phyloP scores from a whole-genome alignment of 2,888 invertebrate species.

The Aleiodes testaceus region DNA sequence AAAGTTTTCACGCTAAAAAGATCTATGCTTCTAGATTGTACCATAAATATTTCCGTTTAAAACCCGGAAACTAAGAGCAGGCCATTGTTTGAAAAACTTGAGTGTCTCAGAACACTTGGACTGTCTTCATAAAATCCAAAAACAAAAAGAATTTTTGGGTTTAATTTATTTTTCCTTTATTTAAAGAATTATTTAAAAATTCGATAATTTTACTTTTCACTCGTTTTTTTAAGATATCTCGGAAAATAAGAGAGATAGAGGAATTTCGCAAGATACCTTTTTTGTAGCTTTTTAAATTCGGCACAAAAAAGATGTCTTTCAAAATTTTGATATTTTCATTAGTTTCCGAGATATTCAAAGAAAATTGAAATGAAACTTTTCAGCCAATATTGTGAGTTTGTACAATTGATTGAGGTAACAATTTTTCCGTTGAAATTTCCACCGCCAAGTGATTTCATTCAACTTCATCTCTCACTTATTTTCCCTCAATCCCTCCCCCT shows the following conservation, averaged over 20 bases:
- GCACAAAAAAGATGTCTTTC: neutral
- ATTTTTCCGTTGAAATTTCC: constrained; percentile 17
- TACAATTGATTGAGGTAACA: constrained; percentile 17
- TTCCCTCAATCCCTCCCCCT: neutral
- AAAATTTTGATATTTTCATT: no score
- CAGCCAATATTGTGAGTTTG: constrained; percentile 26
- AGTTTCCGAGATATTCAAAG: no score
- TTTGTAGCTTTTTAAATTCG: no score
- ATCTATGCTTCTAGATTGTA: constrained; percentile 54
- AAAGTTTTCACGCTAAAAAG: constrained; percentile 50
- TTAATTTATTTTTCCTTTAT: no score
- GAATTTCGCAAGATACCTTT: no score
- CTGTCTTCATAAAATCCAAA: no score
- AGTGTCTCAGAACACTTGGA: neutral
- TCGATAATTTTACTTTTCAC: no score
- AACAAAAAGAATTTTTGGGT: no score
- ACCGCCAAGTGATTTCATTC: constrained; percentile 28
- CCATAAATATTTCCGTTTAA: constrained; percentile 50
- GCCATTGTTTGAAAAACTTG: constrained; percentile 41
- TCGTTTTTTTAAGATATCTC: no score
- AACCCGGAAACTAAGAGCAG: constrained; percentile 48
- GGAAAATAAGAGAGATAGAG: no score
- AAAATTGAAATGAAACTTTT: neutral
- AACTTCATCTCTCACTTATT: constrained; percentile 29
- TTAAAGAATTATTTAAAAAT: no score